Evolutionary conservation across 2,888 invertebrate species (phyloP), one percentile per base, ranked within the genome.

Genomic region (Zaprionus obscuricornis): DNA sequence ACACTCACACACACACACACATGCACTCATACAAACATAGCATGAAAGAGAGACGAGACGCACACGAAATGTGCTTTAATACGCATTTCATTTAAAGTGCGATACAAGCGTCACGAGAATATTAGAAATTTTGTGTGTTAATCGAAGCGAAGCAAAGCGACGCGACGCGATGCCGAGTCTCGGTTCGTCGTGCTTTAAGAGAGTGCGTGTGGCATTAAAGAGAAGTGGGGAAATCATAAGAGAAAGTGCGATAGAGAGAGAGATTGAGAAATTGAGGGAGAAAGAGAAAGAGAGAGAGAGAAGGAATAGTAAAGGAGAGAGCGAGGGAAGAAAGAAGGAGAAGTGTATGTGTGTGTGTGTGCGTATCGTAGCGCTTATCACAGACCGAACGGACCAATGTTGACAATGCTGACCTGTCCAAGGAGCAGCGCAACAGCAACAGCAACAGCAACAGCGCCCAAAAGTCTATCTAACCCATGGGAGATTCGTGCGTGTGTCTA

Each of bases 341-440:
- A 1, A n/a, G n/a, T n/a, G n/a, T n/a, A n/a, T n/a, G n/a, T n/a
- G n/a, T n/a, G n/a, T n/a, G n/a, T n/a, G n/a, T n/a, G n/a, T n/a
- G n/a, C n/a, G n/a, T n/a, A n/a, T n/a, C n/a, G 27, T 16, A 24
- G 14, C 10, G 27, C 16, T 52, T 54, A 58, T 46, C 49, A 42
- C 52, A 55, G 42, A 20, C 26, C n/a, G 11, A 29, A 5, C 39
- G 59, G 46, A 46, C 34, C 49, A 65, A 39, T 68, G 70, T 68
- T 68, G 70, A 69, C 68, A 65, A 69, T 55, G 69, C 60, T 68
- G 70, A 69, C 70, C 70, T 69, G 70, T 65, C 51, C 70, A 69
- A 68, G 65, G 52, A 57, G 67, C 14, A 13, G 10, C 24, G 27
- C 27, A 42, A 26, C 27, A 42, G 22, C 70, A 68, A 58, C 68